Evolutionary conservation across 2,888 invertebrate genomes (phyloP), one percentile per base, ranked within the genome.

Genomic region (Andrena fulva): DNA sequence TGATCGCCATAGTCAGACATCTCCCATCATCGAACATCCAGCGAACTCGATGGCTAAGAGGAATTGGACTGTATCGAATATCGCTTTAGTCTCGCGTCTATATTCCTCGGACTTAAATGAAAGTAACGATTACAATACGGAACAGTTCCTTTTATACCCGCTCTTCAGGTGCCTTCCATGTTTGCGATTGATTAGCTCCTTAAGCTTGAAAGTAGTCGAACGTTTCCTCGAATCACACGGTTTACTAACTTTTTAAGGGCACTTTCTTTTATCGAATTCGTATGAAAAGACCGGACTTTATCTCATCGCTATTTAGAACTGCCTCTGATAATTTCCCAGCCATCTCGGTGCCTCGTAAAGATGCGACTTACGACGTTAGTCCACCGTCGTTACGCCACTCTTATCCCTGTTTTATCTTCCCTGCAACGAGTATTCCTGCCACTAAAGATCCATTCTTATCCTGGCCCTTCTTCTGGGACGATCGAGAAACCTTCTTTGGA

Each of bases 341-440:
- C 70, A 75, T 81, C 73, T 54, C 66, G 68, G 78, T 85, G 80
- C 71, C 87, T 91, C 91, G 89, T 91, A 91, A 91, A 91, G 88
- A 89, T 80, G 87, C 85, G 89, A 90, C 89, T 91, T 91, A 91
- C 87, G 89, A 90, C 89, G 84, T 86, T 83, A 82, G 86, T 82
- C 82, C 84, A 84, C 84, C 85, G 85, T 89, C 83, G 88, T 91
- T 91, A 90, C 88, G 89, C 80, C 70, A 56, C 67, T 74, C 77
- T 83, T 83, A 82, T 83, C 82, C 63, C 70, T 54, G 70, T 73
- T 85, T 84, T 84, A 85, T 85, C 85, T 85, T 71, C 82, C 4
- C 63, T 64, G n/a, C 73, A 71, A 62, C 74, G 77, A 52, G 74
- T 62, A 74, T 67, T 59, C 67, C 54, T 73, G 50, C 66, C 83